Percentiles rank a stretch among this genome's conserved stretches.
Evolutionary conservation across 2,888 invertebrate genomes (phyloP).

Genomic region (Torymus texanus): DNA sequence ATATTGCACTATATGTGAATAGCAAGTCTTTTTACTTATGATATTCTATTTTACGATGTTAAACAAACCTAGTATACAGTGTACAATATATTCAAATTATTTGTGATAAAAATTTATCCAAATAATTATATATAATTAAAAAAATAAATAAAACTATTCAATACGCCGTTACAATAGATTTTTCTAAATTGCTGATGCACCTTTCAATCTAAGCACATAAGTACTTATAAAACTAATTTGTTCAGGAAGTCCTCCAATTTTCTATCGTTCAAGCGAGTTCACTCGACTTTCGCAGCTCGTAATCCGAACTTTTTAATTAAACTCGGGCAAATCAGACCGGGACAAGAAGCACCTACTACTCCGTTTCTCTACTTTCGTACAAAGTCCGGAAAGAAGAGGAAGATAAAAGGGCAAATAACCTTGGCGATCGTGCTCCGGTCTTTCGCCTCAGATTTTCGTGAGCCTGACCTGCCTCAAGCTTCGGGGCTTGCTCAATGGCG

Average conservation of each 20-base stretch:
- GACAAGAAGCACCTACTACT: no score
- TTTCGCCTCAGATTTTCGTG: slow-evolving; percentile 50
- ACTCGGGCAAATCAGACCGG: slow-evolving; percentile 26
- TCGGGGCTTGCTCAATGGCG: background rate
- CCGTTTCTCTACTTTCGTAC: background rate
- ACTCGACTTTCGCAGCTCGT: slow-evolving; percentile 42
- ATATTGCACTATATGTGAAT: no score
- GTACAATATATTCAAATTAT: no score
- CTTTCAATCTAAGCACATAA: background rate
- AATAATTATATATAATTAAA: no score
- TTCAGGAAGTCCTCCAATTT: slow-evolving; percentile 29
- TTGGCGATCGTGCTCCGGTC: slow-evolving; percentile 42
- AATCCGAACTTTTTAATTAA: slow-evolving; percentile 55
- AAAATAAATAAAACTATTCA: no score
- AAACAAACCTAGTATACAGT: no score
- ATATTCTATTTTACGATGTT: no score
- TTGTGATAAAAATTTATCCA: no score
- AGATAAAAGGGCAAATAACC: slow-evolving; percentile 56
- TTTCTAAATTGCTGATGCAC: no score
- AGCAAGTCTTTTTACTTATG: no score
- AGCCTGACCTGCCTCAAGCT: slow-evolving; percentile 51
- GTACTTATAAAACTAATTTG: slow-evolving; percentile 20
- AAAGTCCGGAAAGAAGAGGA: slow-evolving; percentile 11
- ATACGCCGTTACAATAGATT: no score
- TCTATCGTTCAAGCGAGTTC: slow-evolving; percentile 19